Percentiles rank a stretch among this genome's conserved stretches.
Conservation (phyloP, 1,140 invertebrate genomes). For the Battus philenor region DNA sequence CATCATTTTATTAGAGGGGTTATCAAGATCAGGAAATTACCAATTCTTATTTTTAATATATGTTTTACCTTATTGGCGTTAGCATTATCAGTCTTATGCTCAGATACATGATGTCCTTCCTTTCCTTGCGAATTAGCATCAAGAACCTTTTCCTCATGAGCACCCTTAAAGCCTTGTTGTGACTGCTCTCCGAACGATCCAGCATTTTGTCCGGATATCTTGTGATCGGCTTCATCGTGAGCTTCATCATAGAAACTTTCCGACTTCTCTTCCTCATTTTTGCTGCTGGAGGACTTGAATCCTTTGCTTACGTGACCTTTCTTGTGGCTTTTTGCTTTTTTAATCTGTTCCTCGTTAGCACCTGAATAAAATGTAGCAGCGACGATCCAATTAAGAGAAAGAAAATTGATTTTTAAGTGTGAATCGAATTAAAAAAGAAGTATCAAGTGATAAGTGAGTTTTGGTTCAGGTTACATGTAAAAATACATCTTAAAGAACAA, state of each 20-base stretch:
- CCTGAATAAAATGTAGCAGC: conserved; percentile 42
- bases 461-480: too few relatives aligned
- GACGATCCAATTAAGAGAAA: too few relatives aligned
- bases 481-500: too few relatives aligned
- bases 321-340: conserved; percentile 77
- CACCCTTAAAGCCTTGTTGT: conserved; percentile 76
- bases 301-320: conserved; percentile 81
- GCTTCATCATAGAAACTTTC: conserved; percentile 81
- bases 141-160: conserved; percentile 74
- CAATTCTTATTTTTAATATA: neutral
- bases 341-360: conserved; percentile 72
- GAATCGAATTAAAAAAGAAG: too few relatives aligned
- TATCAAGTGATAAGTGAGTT: too few relatives aligned
- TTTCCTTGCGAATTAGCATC: conserved; percentile 75
- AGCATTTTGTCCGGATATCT: conserved; percentile 72
- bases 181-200: conserved; percentile 76
- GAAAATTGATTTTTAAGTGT: too few relatives aligned
- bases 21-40: too few relatives aligned
- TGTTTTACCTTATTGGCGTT: conserved; percentile 72
- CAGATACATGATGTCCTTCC: conserved; percentile 73
- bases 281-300: conserved; percentile 80
- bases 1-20: too few relatives aligned
- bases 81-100: conserved; percentile 72
- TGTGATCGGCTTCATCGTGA: conserved; percentile 78
- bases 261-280: conserved; percentile 81